Evolutionary conservation across 2,888 invertebrate genomes (phyloP), one percentile per base, ranked within the genome.

Genomic region (Pammene fasciana): DNA sequence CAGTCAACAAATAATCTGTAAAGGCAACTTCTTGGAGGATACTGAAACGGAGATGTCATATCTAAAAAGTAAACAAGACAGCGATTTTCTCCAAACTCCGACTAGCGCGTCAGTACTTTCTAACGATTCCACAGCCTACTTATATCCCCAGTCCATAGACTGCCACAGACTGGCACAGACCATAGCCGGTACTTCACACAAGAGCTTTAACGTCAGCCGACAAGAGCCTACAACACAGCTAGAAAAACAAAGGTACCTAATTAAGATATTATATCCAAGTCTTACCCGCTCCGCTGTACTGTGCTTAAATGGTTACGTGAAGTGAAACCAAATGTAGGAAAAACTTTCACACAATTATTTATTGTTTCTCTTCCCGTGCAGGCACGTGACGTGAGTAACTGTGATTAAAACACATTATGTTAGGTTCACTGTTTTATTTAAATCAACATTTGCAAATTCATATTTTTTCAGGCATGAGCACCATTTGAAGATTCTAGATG

Each of bases 41-140:
- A 77, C 87, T 3, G 86, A 84, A 60, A 87, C 90, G 0, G 87
- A 88, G 77, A 81, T 89, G 71, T 86, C 84, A 84, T 82, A 82
- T 64, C 75, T 84, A 64, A 78, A 83, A 50, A 81, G 75, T 73
- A 84, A 82, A 72, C 74, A 75, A 56, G 78, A 72, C 16, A 79
- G 76, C 38, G 80, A 79, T 13, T 60, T 18, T 46, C 54, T 72
- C 4, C 72, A 71, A 52, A 52, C 46, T 13, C 84, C 85, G 5
- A 76, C 79, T 0, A 81, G 86, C 5, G 81, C 84, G 4, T 85
- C 86, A 13, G 77, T 74, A 2, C 68, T 78, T 2, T 85, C 85
- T 0, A 84, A 79, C 65, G 85, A 87, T 64, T 79, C 83, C 34
- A 72, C 66, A 16, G 75, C 71, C 8, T 82, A 83, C 72, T 72